These are phyloP conservation scores for Theocolax elegans DNA, from an alignment of 1,140 invertebrate genomes.

Conservation along the genomic window DNA sequence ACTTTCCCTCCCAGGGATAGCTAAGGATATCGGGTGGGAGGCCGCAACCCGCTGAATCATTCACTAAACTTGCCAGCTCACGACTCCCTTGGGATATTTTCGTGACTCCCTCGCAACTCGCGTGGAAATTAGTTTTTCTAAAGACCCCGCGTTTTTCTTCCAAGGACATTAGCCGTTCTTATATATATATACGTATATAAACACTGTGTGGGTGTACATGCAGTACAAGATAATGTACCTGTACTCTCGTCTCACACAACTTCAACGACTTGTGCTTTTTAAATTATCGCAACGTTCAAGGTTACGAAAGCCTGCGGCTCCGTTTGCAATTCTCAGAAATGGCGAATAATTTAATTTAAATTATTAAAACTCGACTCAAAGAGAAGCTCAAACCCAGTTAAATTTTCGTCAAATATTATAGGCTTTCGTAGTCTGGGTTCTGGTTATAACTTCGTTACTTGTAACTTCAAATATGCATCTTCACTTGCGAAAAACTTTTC, in stretches of 20 bases:
- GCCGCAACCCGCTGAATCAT: slow-evolving; percentile 38
- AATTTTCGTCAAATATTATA: slow-evolving; percentile 4
- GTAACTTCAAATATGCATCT: slow-evolving; percentile 7
- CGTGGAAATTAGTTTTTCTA: slow-evolving; percentile 33
- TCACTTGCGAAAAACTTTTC: neutral
- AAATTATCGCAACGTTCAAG: no score
- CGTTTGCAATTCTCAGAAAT: neutral
- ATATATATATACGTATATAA: no score
- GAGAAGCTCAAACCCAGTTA: neutral
- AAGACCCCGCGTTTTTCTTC: neutral
- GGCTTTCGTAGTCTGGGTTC: neutral
- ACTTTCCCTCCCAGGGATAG: slow-evolving; percentile 28
- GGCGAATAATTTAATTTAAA: neutral
- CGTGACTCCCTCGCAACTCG: slow-evolving; percentile 1
- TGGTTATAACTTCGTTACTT: slow-evolving; percentile 12
- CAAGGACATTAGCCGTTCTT: no score
- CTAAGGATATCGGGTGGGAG: no score
- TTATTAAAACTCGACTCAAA: neutral
- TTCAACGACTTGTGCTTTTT: no score
- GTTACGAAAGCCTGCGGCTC: no score
- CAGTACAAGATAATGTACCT: no score
- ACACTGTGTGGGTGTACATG: no score
- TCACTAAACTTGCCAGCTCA: slow-evolving; percentile 37
- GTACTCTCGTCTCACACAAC: no score
- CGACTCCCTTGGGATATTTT: slow-evolving; percentile 38